A percentile compares a stretch with the other conserved stretches of the same genome.
These are phyloP conservation scores for Salvator merianae DNA, from an alignment of 2,113 vertebrate genomes.

Conservation along the genomic window DNA sequence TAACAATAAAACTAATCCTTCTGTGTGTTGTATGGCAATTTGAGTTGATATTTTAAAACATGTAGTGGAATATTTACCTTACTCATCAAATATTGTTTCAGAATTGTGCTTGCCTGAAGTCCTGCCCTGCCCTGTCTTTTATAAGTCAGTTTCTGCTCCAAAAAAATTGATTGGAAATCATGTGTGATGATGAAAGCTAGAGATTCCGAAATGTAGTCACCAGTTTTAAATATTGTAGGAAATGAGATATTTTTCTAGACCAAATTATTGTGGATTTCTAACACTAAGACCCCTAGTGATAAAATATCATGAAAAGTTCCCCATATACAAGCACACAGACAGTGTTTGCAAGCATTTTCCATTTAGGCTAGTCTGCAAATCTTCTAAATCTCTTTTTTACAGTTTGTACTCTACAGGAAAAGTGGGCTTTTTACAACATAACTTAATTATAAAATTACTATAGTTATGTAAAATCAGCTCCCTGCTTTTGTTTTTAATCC, in stretches of 20 bases:
- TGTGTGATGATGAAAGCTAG: slow-evolving; percentile 2
- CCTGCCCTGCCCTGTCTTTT: background rate
- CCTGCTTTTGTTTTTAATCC: background rate
- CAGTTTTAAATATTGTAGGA: slow-evolving; percentile 21
- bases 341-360: background rate
- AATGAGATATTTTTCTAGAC: background rate
- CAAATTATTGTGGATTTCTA: slow-evolving; percentile 13
- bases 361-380: background rate
- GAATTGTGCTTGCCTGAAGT: slow-evolving; percentile 38
- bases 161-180: slow-evolving; percentile 18
- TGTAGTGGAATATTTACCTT: slow-evolving; percentile 17
- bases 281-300: background rate
- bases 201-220: slow-evolving; percentile 21
- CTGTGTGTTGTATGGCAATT: background rate
- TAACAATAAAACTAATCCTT: slow-evolving; percentile 7
- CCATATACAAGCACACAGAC: background rate
- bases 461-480: too few relatives aligned
- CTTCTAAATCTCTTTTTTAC: background rate
- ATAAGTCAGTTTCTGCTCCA: background rate
- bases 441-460: too few relatives aligned
- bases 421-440: background rate
- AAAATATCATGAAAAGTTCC: background rate
- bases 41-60: background rate
- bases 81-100: slow-evolving; percentile 54
- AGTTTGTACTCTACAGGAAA: background rate